Evolutionary conservation across 2,888 invertebrate genomes (phyloP), one percentile per base, ranked within the genome.

Genomic region (Anthophora plumipes): DNA sequence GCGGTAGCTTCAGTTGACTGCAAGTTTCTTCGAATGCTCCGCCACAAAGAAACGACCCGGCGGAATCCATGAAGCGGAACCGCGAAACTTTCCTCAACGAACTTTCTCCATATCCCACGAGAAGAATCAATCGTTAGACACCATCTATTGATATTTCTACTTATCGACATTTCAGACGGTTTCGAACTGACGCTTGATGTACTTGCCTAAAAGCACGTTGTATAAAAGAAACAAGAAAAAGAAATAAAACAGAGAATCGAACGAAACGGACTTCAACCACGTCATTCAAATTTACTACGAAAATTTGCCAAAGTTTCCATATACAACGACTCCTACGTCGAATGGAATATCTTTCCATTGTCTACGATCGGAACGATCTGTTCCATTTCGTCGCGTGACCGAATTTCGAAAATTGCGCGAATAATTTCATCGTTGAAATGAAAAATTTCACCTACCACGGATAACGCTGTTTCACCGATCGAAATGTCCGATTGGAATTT

Each of bases 71-170:
- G 55, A 31, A 14, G 25, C 14, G 9, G 37, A 63, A 46, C 37
- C 39, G 9, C 1, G 39, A 11, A 64, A 78, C 54, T 79, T 63
- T 78, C 48, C 12, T 22, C 22, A 1, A 22, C 11, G 20, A 22
- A n/a, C 14, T 60, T n/a, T 52, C 41, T 6, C 8, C 20, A 7
- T 20, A 50, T 77, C 59, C 52, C 59, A 11, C n/a, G 25, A 46
- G 71, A 48, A 64, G 54, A 70, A 79, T 70, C 78, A 48, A 78
- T 54, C 55, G 43, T 70, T 43, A 52, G 8, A 22, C 39, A 0
- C 8, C 20, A 25, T 0, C 22, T 48, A 79, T 78, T n/a, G 80
- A 69, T n/a, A n/a, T 54, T 64, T 60, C 54, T 60, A 22, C 59
- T 79, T 64, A 71, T 12, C 31, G 25, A 17, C 59, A 41, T 59